Evolutionary conservation across 2,888 invertebrate species (phyloP).

Genomic region (Drosophila maculinotata): DNA sequence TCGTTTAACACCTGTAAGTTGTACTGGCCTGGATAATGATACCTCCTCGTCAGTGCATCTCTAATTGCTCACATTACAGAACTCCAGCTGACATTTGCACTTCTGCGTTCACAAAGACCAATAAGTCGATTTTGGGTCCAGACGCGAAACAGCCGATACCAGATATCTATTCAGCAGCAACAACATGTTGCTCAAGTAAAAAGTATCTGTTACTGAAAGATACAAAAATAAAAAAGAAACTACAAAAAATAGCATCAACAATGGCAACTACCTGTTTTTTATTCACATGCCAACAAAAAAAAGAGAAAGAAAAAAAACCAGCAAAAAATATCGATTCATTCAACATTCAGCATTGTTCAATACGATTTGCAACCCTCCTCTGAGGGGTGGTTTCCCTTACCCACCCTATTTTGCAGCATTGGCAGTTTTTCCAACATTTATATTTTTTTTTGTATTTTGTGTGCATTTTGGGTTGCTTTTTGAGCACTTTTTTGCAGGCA

Average conservation of each 20-base stretch:
- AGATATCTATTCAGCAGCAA: conserved; percentile 41
- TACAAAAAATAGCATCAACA: conserved; percentile 17
- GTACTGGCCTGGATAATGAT: conserved; percentile 52
- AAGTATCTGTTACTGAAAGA: conserved; percentile 71
- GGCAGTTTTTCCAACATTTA: conserved; percentile 37
- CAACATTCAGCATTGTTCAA: conserved; percentile 42
- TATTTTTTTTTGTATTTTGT: conserved; percentile 12
- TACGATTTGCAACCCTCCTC: conserved; percentile 56
- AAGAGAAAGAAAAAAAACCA: conserved; percentile 8
- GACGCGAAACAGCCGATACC: conserved; percentile 22
- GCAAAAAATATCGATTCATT: conserved; percentile 57
- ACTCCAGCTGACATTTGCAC: conserved; percentile 73
- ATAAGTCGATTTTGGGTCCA: conserved; percentile 68
- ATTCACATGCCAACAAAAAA: conserved; percentile 48
- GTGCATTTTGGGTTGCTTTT: conserved; percentile 29
- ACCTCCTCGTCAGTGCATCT: conserved; percentile 34
- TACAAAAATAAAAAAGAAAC: conserved; percentile 29
- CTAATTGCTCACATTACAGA: conserved; percentile 72
- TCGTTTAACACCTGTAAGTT: conserved; percentile 67
- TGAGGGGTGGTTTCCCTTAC: conserved; percentile 56
- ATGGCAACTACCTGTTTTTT: conserved; percentile 73
- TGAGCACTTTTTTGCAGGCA: conserved; percentile 28
- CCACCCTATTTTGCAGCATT: conserved; percentile 50
- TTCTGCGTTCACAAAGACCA: conserved; percentile 62
- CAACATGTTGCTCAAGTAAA: conserved; percentile 59